A percentile compares a stretch with the other conserved stretches of the same genome.
phyloP scores from a whole-genome alignment of 2,113 vertebrate genomes.

The Morone saxatilis region DNA sequence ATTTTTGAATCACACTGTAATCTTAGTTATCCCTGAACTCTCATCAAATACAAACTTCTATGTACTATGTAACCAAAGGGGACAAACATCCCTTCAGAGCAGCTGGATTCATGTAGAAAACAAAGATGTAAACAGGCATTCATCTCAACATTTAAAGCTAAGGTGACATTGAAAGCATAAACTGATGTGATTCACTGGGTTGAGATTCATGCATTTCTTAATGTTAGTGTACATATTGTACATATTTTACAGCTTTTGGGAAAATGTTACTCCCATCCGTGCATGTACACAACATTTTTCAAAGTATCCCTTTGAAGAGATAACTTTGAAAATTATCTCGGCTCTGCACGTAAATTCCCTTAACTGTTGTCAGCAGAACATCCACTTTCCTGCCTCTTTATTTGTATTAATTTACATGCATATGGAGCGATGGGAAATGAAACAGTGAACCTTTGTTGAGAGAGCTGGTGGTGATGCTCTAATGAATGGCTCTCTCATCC shows the following conservation, averaged over 20 bases:
- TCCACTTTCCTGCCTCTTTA: slow-evolving; percentile 40
- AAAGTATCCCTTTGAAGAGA: slow-evolving; percentile 48
- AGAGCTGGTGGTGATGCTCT: slow-evolving; percentile 56
- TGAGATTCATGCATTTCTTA: background rate
- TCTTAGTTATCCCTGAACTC: slow-evolving; percentile 39
- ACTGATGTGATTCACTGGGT: slow-evolving; percentile 1
- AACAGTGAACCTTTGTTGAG: slow-evolving; percentile 68
- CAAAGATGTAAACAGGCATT: slow-evolving; percentile 24
- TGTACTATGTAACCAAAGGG: slow-evolving; percentile 14
- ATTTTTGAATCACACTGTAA: slow-evolving; percentile 3
- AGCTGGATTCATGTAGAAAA: slow-evolving; percentile 21
- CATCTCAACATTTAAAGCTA: slow-evolving; percentile 7
- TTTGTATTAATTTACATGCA: slow-evolving; percentile 53
- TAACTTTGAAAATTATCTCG: slow-evolving; percentile 49
- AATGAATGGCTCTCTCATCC: slow-evolving; percentile 77
- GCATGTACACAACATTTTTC: slow-evolving; percentile 22
- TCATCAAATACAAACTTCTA: slow-evolving; percentile 37
- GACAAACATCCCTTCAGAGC: slow-evolving; percentile 15
- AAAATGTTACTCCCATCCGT: background rate
- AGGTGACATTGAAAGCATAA: slow-evolving; percentile 44
- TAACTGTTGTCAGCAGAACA: slow-evolving; percentile 38
- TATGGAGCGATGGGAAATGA: slow-evolving; percentile 49
- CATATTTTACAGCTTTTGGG: slow-evolving; percentile 27
- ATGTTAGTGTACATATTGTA: background rate
- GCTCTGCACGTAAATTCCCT: slow-evolving; percentile 23